Base-by-base conservation (phyloP, 1,140 invertebrate species). In the Spodoptera frugiperda region DNA sequence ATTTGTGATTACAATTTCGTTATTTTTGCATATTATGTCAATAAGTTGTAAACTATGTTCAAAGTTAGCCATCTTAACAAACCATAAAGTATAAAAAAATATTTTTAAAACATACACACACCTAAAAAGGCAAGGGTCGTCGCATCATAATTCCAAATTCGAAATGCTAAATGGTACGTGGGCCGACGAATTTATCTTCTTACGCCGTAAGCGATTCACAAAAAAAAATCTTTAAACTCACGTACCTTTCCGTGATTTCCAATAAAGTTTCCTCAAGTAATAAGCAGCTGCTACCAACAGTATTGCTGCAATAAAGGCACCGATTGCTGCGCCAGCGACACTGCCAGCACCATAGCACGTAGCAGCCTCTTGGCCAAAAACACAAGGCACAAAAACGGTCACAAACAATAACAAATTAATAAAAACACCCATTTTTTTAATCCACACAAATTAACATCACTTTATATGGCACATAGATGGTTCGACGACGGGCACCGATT, bases 211-310 rank as follows among this genome's bases (percentile, higher is more conserved):
- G 73, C 77, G 53, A 59, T 54, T 17, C 19, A 17, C 53, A n/a
- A 74, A 59, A 72, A 79, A 72, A 70, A 70, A 70, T 76, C 77
- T 70, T 53, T 19, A 8, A 57, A 77, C 55, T 74, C 53, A 78
- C 90, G 87, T 88, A 94, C 92, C 92, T 94, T 94, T 91, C 59
- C 89, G 89, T 30, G 91, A 92, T 83, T 93, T 94, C 91, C 91
- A 94, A 87, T 93, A 94, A 70, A 91, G 82, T 84, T 90, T 92
- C 79, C 91, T 92, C 72, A 94, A 82, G 82, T 93, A 93, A 86
- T 90, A 93, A 48, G 82, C 87, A 15, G 87, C 90, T 51, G 85
- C 91, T 15, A 93, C 87, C 73, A 94, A 79, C 63, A 94, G 80
- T 39, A 94, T 84, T 67, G 91, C 93, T 59, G 86, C 91, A 70